Evolutionary conservation across 2,113 vertebrate genomes (phyloP), one percentile per base, ranked within the genome.

Genomic region (Hiodon alosoides): DNA sequence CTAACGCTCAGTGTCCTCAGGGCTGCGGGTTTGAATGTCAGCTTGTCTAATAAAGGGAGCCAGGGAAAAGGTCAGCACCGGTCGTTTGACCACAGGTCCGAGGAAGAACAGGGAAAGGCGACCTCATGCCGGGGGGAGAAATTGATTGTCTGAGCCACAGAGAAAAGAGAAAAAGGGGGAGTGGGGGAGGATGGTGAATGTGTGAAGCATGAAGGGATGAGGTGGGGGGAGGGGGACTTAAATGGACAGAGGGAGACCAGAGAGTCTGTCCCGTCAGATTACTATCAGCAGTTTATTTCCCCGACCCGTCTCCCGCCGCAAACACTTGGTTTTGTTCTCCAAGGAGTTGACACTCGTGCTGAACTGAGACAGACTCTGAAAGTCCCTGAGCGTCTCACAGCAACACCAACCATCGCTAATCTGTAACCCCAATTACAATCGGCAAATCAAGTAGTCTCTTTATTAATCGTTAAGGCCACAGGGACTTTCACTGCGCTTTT

Each of bases 11-110:
- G 58, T 16, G 46, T 71, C 69, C 69, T 77, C 61, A 8, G 70
- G 69, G 76, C 48, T 61, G 9, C 62, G 2, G 76, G 76, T 57
- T 57, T 77, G 71, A 73, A 72, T 77, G 76, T 67, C 71, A 77
- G 62, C 62, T 77, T 73, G 62, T 72, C 71, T 77, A 67, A 73
- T 59, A 77, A 67, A 10, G 64, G 16, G 71, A 72, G 53, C 64
- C 9, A 55, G 70, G 67, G 76, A 61, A 77, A 77, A 77, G 76
- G 76, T 77, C 76, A 73, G 17, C 76, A 9, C 5, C 31, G 52
- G 47, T 68, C 64, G 17, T 55, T n/a, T 72, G 76, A 71, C 61
- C 75, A n/a, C 4, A 46, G 54, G 57, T 73, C 4, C 6, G 72
- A 52, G 52, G 10, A 46, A 51, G 13, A 17, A 58, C 71, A 52